These are phyloP conservation scores for Cephalophus harveyi DNA, from an alignment of 2,113 vertebrate species.

Conservation along the genomic window DNA sequence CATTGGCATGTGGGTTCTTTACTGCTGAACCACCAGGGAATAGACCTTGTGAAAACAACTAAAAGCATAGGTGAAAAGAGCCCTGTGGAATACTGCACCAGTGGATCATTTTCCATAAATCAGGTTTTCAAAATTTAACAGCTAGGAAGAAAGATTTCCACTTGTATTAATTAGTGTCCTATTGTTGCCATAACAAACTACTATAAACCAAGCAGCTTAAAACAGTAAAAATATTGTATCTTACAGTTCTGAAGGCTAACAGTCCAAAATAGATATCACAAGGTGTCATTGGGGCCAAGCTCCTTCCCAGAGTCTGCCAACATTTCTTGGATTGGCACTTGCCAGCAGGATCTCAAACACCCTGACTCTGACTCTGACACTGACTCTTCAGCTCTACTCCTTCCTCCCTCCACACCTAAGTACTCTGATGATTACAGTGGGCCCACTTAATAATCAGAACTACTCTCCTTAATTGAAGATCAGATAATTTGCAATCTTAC, in stretches of 20 bases:
- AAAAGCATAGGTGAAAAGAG: neutral
- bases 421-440: neutral
- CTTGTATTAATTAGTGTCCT: neutral
- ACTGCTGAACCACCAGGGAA: neutral
- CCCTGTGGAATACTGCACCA: neutral
- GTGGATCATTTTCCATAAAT: neutral
- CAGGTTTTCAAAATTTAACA: neutral
- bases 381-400: neutral
- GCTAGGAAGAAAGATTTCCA: neutral
- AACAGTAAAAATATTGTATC: neutral
- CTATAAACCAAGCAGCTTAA: neutral
- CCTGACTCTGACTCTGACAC: no score
- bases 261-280: neutral
- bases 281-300: rapidly evolving
- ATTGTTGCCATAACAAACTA: neutral
- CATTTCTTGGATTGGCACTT: neutral
- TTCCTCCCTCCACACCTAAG: neutral
- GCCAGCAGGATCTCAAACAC: rapidly evolving
- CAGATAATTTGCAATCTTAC: neutral
- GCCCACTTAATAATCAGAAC: neutral
- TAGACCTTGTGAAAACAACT: neutral
- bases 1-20: neutral
- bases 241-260: neutral
- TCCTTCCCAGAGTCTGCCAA: neutral
- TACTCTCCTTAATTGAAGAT: neutral